Conservation (phyloP, 2,888 invertebrate species). For the Ormyrus pomaceus region DNA sequence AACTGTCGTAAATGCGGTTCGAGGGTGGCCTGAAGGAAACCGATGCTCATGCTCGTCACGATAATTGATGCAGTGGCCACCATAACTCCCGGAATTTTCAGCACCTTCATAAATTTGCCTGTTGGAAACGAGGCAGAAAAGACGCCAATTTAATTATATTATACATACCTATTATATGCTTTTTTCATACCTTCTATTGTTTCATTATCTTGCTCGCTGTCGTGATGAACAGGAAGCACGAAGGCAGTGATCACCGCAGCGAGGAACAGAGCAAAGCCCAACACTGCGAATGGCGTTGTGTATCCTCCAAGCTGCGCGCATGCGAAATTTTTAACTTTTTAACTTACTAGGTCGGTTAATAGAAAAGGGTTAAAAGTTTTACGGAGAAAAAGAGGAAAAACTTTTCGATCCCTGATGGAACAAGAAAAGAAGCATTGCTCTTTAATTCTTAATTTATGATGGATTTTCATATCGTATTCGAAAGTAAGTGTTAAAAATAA, state of each 20-base stretch:
- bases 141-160: neutral
- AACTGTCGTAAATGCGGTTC: conserved; percentile 91
- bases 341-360: too few relatives aligned
- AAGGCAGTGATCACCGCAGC: conserved; percentile 86
- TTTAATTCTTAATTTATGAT: too few relatives aligned
- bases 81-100: conserved; percentile 86
- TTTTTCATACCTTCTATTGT: conserved; percentile 76
- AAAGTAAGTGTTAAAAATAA: too few relatives aligned
- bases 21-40: conserved; percentile 92
- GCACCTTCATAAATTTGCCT: conserved; percentile 76
- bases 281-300: conserved; percentile 87
- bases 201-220: conserved; percentile 76
- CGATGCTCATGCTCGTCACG: conserved; percentile 88
- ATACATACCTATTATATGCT: neutral
- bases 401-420: too few relatives aligned
- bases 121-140: neutral
- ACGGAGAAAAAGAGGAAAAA: too few relatives aligned
- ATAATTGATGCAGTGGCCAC: conserved; percentile 84
- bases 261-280: conserved; percentile 85
- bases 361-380: too few relatives aligned
- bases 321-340: too few relatives aligned
- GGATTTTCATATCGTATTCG: too few relatives aligned
- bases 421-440: too few relatives aligned
- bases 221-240: conserved; percentile 82
- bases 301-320: conserved; percentile 83